phyloP scores from a whole-genome alignment of 1,140 invertebrate genomes.

The Drosophila sucinea region DNA sequence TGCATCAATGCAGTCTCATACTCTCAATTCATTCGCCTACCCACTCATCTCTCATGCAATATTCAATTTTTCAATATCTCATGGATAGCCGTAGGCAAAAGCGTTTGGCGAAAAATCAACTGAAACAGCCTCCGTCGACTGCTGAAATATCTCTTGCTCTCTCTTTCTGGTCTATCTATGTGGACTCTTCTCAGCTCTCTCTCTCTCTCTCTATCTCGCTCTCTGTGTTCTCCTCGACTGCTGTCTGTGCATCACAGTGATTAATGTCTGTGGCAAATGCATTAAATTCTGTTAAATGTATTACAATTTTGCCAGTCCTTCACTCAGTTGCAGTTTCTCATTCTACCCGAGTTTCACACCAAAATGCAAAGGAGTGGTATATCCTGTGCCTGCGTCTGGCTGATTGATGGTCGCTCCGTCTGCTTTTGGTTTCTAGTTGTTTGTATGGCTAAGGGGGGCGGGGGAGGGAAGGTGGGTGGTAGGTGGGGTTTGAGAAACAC shows the following conservation, averaged over 20 bases:
- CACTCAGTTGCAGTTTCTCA: constrained; percentile 17
- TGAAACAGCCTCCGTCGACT: constrained; percentile 30
- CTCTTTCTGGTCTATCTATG: background rate
- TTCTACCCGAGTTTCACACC: constrained; percentile 58
- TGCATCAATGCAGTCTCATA: constrained; percentile 28
- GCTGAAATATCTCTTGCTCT: background rate
- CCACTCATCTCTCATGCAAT: constrained; percentile 58
- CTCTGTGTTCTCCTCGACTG: constrained; percentile 22
- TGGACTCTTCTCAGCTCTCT: constrained; percentile 11
- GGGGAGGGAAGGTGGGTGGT: constrained; percentile 21
- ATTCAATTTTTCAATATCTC: constrained; percentile 82
- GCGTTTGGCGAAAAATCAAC: constrained; percentile 75
- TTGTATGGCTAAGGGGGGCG: constrained; percentile 28
- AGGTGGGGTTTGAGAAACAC: no score
- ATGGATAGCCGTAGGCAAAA: constrained; percentile 41
- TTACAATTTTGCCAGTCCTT: constrained; percentile 76
- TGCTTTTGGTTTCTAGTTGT: constrained; percentile 48
- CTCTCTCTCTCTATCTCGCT: no score
- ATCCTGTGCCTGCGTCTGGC: constrained; percentile 63
- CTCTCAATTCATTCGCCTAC: constrained; percentile 31
- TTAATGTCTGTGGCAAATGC: constrained; percentile 83
- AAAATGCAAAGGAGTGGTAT: constrained; percentile 31
- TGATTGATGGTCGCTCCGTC: constrained; percentile 74
- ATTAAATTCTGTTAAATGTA: constrained; percentile 83
- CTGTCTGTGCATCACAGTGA: constrained; percentile 80